A percentile compares a stretch with the other conserved stretches of the same genome.
Evolutionary conservation across 2,888 invertebrate genomes (phyloP).

Genomic region (Notocelia uddmanniana): DNA sequence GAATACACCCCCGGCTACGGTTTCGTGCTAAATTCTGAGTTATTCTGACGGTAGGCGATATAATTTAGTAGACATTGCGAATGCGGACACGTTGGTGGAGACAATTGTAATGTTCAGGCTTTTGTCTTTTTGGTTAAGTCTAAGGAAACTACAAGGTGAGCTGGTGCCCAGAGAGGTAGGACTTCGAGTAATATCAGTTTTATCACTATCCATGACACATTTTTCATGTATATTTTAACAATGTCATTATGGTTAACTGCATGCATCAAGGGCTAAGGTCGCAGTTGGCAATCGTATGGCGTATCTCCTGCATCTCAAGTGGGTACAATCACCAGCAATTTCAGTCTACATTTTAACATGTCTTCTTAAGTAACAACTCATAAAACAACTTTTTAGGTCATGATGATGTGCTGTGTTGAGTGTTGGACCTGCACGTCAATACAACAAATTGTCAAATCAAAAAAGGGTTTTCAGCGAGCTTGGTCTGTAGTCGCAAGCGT

Average conservation of each 20-base stretch:
- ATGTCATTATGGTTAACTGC: slow-evolving; percentile 16
- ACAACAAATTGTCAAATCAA: no score
- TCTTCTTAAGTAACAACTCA: no score
- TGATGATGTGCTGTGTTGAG: no score
- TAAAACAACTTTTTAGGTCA: no score
- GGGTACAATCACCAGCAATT: not conserved
- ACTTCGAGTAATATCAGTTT: no score
- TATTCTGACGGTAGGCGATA: slow-evolving; percentile 13
- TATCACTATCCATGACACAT: slow-evolving; percentile 9
- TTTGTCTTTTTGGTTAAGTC: not conserved
- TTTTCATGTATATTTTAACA: not conserved
- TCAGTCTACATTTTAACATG: not conserved
- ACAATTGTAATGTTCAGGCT: not conserved
- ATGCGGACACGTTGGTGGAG: not conserved
- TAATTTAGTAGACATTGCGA: slow-evolving; percentile 1
- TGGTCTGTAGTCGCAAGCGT: no score
- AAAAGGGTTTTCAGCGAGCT: no score
- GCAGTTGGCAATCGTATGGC: slow-evolving; percentile 4
- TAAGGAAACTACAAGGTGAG: not conserved
- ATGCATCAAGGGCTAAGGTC: slow-evolving; percentile 10
- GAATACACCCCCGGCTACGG: slow-evolving; percentile 22
- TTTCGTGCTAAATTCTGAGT: slow-evolving; percentile 11
- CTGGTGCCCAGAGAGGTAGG: no score
- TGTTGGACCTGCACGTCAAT: no score
- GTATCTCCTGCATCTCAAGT: slow-evolving; percentile 25